Evolutionary conservation across 2,888 invertebrate genomes (phyloP).

Genomic region (Conistra vaccinii): DNA sequence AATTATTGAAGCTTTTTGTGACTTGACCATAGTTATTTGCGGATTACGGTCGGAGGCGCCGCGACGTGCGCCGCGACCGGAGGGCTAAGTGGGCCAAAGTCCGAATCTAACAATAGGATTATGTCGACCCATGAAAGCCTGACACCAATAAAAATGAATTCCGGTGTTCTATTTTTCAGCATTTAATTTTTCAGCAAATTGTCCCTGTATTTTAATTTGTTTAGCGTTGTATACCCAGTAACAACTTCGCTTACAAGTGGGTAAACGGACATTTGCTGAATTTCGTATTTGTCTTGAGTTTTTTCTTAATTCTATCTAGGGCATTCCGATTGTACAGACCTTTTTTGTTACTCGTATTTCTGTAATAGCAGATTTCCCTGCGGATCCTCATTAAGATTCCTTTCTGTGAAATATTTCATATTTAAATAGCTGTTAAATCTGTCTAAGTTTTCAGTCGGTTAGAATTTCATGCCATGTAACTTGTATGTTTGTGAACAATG

Average conservation of each 20-base stretch:
- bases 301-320: constrained; percentile 2
- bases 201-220: constrained; percentile 9
- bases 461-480: no score
- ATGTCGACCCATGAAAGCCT: constrained; percentile 37
- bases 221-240: not conserved
- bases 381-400: constrained; percentile 61
- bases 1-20: constrained; percentile 61
- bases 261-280: not conserved
- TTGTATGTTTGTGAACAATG: not conserved
- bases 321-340: constrained; percentile 16
- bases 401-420: constrained; percentile 56
- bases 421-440: no score
- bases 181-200: constrained; percentile 20
- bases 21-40: constrained; percentile 51
- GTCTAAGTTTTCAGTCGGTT: not conserved
- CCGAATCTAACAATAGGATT: constrained; percentile 58
- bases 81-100: constrained; percentile 44
- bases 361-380: constrained; percentile 64
- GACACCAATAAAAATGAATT: constrained; percentile 36
- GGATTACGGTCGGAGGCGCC: constrained; percentile 49
- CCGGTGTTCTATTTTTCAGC: constrained; percentile 19
- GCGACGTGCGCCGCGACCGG: constrained; percentile 34
- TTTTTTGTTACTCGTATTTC: constrained; percentile 48
- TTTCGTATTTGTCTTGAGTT: constrained; percentile 18
- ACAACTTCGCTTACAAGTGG: not conserved